These are phyloP conservation scores for Latrodectus geometricus DNA, from an alignment of 1,140 invertebrate species.

Conservation along the genomic window DNA sequence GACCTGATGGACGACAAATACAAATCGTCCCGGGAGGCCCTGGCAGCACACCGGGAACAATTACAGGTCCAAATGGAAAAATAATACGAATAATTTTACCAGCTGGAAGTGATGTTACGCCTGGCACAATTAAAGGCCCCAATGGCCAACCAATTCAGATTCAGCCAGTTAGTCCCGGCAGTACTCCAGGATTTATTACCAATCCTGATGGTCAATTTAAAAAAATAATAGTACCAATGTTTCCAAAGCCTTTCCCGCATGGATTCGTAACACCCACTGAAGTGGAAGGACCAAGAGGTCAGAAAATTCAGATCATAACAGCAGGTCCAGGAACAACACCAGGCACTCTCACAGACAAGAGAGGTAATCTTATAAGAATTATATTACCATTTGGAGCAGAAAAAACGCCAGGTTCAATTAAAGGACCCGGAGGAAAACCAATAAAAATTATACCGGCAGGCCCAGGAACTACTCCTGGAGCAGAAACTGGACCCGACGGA, in stretches of 20 bases:
- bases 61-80: slow-evolving; percentile 17
- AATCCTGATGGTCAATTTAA: slow-evolving; percentile 2
- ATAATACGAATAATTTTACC: slow-evolving; percentile 6
- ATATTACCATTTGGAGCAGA: not conserved
- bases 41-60: not conserved
- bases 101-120: not conserved
- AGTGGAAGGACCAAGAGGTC: slow-evolving; percentile 1
- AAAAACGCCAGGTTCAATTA: too few relatives aligned
- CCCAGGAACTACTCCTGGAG: not conserved
- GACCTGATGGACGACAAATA: not conserved
- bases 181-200: slow-evolving; percentile 18
- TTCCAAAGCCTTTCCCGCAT: not conserved
- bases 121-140: slow-evolving; percentile 8
- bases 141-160: slow-evolving; percentile 18
- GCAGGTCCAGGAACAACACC: slow-evolving; percentile 3
- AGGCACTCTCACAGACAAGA: not conserved
- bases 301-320: not conserved
- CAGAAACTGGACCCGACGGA: not conserved
- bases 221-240: slow-evolving; percentile 1
- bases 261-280: not conserved
- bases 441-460: not conserved
- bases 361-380: not conserved
- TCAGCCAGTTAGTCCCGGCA: slow-evolving; percentile 20
- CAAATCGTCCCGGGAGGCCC: not conserved
- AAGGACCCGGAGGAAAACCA: not conserved